Conservation (phyloP, 2,888 invertebrate genomes). For the Andricus quercusramuli region DNA sequence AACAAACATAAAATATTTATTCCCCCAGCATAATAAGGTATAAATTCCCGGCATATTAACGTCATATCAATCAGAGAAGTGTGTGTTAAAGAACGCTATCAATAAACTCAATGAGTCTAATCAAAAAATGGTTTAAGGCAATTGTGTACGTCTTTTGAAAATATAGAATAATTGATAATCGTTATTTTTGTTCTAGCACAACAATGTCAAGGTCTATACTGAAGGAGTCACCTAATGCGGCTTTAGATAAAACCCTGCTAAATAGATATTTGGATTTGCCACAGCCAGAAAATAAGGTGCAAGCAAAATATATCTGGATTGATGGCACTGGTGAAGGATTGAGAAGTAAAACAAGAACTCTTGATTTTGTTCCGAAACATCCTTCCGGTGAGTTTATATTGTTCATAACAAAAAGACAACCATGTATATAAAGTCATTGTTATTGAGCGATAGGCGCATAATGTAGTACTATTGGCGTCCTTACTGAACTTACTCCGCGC, state of each 20-base stretch:
- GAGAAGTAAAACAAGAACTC: constrained; percentile 92
- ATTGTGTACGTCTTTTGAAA: too few species aligned
- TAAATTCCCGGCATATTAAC: too few species aligned
- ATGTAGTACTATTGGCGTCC: too few species aligned
- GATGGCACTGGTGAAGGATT: constrained; percentile 94
- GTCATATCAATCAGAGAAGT: too few species aligned
- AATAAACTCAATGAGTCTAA: too few species aligned
- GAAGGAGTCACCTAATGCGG: constrained; percentile 90
- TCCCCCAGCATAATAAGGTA: too few species aligned
- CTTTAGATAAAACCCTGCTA: constrained; percentile 87
- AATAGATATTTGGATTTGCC: constrained; percentile 88
- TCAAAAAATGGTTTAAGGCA: too few species aligned
- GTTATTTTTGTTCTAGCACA: constrained; percentile 59
- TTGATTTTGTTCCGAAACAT: constrained; percentile 88
- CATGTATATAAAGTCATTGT: neutral
- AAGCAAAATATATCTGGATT: constrained; percentile 96
- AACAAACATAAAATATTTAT: too few species aligned
- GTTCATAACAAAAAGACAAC: too few species aligned
- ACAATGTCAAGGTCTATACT: constrained; percentile 77
- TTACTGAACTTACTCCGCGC: too few species aligned
- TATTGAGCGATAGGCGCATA: neutral
- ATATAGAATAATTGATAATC: neutral
- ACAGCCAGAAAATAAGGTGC: constrained; percentile 87
- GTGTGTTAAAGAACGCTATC: too few species aligned
- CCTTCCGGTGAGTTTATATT: constrained; percentile 84